Evolutionary conservation across 2,113 vertebrate genomes (phyloP), one percentile per base, ranked within the genome.

Genomic region (Caracal caracal): DNA sequence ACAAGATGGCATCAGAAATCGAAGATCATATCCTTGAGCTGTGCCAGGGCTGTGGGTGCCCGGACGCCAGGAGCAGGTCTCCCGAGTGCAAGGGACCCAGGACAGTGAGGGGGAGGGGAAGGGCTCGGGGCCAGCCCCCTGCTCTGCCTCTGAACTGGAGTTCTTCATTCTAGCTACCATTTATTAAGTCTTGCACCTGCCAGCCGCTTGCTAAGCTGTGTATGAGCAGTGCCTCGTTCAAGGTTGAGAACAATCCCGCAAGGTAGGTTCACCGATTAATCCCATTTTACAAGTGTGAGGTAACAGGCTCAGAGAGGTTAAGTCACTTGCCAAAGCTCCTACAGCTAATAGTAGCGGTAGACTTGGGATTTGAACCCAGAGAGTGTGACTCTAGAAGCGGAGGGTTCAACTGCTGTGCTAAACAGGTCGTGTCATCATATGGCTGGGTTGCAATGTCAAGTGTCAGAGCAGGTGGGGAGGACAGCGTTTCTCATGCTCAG

Each of bases 11-110:
- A 8, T 99, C 99, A 0, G 99, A 99, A 97, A 99, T 99, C 0
- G 99, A 99, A 99, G 99, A 99, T 98, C 98, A 99, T 99, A 99
- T 99, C 99, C 99, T 99, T 98, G 88, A 40, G 71, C 10, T 0
- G 28, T 37, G 35, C 56, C 2, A 10, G 82, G 75, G 49, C n/a
- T 37, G n/a, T 26, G 70, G 65, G 43, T 40, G 47, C 30, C 65
- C 3, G 20, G 63, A 17, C 61, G 5, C 81, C 33, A 51, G 83
- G 7, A 28, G 47, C 88, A 83, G 40, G 61, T 59, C 51, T 76
- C n/a, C 49, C 56, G 13, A n/a, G 33, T 28, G 6, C 47, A 20
- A 0, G 17, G 1, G 71, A 47, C 75, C n/a, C 0, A 3, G 63
- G 70, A 70, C 16, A 16, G 12, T 17, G 83, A 53, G n/a, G 51